Evolutionary conservation across 53 echinoderm and acorn worm species (phyloP).

Genomic region (Apostichopus leukothele): DNA sequence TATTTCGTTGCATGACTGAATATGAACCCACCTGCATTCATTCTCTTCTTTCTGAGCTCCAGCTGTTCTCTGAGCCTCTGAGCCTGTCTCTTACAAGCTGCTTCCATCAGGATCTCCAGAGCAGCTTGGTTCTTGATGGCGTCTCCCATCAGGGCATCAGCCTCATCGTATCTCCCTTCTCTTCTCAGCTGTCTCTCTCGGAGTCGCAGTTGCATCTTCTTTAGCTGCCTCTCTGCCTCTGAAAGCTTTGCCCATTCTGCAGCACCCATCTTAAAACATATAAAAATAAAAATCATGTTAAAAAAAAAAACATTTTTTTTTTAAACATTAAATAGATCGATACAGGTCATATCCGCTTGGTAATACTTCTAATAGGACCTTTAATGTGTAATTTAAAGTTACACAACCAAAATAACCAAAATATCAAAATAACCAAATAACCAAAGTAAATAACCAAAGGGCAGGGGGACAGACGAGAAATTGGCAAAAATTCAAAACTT

Average conservation of each 20-base stretch:
- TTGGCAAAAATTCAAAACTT: no score
- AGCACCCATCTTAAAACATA: constrained; percentile 58
- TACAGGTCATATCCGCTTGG: no score
- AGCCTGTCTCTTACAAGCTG: not conserved
- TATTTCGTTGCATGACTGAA: no score
- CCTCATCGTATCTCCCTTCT: constrained; percentile 85
- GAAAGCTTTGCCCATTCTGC: constrained; percentile 86
- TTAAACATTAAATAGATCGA: no score
- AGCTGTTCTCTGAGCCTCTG: constrained; percentile 43
- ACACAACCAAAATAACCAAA: no score
- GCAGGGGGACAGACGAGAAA: no score
- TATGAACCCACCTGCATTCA: constrained; percentile 4
- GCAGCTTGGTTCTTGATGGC: constrained; percentile 33
- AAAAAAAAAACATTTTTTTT: not conserved
- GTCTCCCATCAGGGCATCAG: constrained; percentile 62
- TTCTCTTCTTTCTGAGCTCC: constrained; percentile 33
- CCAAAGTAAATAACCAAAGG: no score
- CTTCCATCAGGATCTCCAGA: constrained; percentile 47
- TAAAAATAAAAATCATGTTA: not conserved
- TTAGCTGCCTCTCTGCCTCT: constrained; percentile 80
- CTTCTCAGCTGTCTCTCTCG: constrained; percentile 78
- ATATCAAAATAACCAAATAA: no score
- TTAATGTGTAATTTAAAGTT: no score
- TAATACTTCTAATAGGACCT: no score
- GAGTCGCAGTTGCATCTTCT: constrained; percentile 78